A percentile compares a stretch with the other conserved stretches of the same genome.
These are phyloP conservation scores for Antechinus flavipes DNA, from an alignment of 2,113 vertebrate genomes.

Conservation along the genomic window DNA sequence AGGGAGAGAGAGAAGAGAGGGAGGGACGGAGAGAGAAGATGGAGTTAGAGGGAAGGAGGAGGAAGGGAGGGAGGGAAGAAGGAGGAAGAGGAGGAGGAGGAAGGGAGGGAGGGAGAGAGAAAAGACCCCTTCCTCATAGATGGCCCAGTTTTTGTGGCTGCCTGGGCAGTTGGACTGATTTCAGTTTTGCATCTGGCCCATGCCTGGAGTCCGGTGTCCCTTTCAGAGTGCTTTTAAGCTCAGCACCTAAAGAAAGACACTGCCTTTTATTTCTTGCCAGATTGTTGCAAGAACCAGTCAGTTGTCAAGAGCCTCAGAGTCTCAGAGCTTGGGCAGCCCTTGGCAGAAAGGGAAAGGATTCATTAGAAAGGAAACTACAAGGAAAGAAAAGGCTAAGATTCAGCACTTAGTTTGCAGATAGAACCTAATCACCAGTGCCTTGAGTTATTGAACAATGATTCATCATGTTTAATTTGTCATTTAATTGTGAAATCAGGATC, in stretches of 20 bases:
- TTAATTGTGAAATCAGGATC: background rate
- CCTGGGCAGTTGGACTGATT: background rate
- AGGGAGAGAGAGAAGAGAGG: no score
- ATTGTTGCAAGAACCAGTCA: background rate
- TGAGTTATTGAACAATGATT: background rate
- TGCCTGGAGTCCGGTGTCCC: background rate
- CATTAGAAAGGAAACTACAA: background rate
- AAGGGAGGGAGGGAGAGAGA: background rate
- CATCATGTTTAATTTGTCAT: background rate
- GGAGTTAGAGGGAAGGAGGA: no score
- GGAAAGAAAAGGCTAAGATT: background rate
- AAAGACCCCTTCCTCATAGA: background rate
- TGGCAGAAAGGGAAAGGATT: background rate
- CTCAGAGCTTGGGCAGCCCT: background rate
- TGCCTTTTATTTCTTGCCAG: background rate
- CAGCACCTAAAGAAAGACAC: background rate
- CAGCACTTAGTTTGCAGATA: background rate
- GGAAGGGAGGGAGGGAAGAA: background rate
- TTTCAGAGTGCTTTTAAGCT: background rate
- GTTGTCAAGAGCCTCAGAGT: background rate
- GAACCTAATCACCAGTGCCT: background rate
- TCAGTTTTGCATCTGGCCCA: background rate
- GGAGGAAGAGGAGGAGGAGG: no score
- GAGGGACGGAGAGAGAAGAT: background rate
- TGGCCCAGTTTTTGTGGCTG: background rate